phyloP scores from a whole-genome alignment of 2,113 vertebrate genomes.

The Philantomba maxwellii region DNA sequence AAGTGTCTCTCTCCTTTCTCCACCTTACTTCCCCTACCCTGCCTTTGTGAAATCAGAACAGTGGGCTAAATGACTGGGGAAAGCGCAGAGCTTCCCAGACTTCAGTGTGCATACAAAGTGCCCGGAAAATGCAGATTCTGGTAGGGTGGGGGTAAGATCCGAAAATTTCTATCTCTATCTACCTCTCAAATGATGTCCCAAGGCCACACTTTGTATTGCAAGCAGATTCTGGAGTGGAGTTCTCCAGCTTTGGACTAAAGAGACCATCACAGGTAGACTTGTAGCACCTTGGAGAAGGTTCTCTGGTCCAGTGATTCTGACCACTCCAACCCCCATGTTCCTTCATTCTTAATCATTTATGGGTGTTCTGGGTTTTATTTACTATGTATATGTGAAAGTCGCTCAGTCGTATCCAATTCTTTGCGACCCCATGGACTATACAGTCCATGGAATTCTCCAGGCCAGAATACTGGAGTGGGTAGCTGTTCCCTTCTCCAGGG shows the following conservation, averaged over 20 bases:
- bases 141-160: neutral
- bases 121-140: neutral
- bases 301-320: neutral
- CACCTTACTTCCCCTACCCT: accelerated
- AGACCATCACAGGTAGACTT: neutral
- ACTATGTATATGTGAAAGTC: neutral
- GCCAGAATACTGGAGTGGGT: neutral
- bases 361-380: neutral
- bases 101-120: neutral
- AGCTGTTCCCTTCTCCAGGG: neutral
- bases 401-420: neutral
- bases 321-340: no score
- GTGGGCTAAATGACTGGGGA: neutral
- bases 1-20: neutral
- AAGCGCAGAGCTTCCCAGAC: neutral
- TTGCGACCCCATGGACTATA: neutral
- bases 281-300: conserved; percentile 3
- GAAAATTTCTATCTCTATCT: neutral
- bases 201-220: neutral
- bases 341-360: neutral
- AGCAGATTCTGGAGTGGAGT: neutral
- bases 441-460: neutral
- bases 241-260: conserved; percentile 24
- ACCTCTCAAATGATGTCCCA: neutral
- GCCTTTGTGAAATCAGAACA: neutral